Base-by-base conservation (phyloP, 2,888 invertebrate species). In the Torymus auratus region DNA sequence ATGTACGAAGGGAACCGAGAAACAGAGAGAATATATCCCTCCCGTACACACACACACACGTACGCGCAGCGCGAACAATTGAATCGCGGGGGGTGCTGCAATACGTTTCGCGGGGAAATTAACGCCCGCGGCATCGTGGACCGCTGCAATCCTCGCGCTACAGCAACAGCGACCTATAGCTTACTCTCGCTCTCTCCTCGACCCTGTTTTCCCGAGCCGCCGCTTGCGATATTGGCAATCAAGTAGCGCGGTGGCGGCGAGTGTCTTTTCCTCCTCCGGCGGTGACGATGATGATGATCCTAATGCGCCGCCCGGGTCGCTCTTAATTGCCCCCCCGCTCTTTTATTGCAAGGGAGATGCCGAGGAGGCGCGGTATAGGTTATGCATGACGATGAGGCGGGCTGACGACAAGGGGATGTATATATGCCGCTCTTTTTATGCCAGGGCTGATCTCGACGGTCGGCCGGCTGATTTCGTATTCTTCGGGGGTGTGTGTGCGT, bases 71-170 rank as follows among this genome's bases (percentile, higher is more conserved):
- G 78, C 82, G 86, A 88, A 89, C 89, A 89, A 89, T 89, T 89
- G 88, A 89, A 89, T 89, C 87, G 88, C 87, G 85, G 82, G 88
- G 86, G 85, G 41, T 41, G 41, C 41, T 87, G 88, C 88, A 89
- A 88, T 90, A 88, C 86, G 87, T 89, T 89, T 89, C 89, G 88
- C 84, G 87, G 87, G 84, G 86, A 89, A 90, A 90, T 90, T 90
- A 90, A 88, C 89, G 88, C 90, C 88, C 85, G 87, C 86, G 62
- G 90, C 88, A 88, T 88, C 88, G 88, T 87, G 85, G 85, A 83
- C 83, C 84, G 82, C 84, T 28, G 20, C 83, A 83, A 77, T 41
- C 41, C 41, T 41, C 5, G 78, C 80, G 81, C 81, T 80, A 77
- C 69, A 77, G 83, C 78, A 75, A 13, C 62, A 50, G 41, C 80